phyloP scores from a whole-genome alignment of 2,797 vertebrate genomes.

The Triplophysa yarkandensis region DNA sequence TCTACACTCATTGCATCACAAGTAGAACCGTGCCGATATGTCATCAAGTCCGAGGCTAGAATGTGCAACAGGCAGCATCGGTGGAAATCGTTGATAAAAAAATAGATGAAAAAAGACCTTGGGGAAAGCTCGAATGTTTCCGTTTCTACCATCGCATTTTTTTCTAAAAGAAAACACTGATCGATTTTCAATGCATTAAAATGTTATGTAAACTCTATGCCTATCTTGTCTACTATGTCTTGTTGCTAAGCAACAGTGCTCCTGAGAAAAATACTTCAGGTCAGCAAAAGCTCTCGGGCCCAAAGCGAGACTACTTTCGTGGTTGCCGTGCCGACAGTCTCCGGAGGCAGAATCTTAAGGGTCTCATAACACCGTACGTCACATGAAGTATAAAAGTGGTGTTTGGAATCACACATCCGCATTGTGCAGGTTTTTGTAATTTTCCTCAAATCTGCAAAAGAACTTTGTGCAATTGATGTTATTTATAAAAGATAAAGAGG shows the following conservation, averaged over 20 bases:
- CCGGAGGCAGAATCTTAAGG: constrained; percentile 28
- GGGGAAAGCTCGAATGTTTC: not conserved
- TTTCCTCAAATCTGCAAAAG: too few species aligned
- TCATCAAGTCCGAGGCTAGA: constrained; percentile 12
- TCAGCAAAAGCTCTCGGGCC: constrained; percentile 42
- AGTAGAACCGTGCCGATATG: not conserved
- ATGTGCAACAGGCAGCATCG: not conserved
- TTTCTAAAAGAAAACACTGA: not conserved
- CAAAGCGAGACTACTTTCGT: constrained; percentile 24
- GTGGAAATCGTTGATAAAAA: not conserved
- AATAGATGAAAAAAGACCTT: not conserved
- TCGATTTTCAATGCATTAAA: constrained; percentile 10
- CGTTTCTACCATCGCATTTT: not conserved
- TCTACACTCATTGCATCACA: constrained; percentile 18
- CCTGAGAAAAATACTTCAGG: constrained; percentile 46
- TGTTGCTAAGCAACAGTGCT: constrained; percentile 58
- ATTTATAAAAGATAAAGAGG: too few species aligned
- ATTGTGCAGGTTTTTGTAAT: too few species aligned
- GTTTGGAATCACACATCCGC: too few species aligned
- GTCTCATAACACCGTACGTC: constrained; percentile 9
- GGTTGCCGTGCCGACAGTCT: constrained; percentile 37
- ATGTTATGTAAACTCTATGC: constrained; percentile 29
- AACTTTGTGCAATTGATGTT: too few species aligned
- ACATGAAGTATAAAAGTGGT: too few species aligned
- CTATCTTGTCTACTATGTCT: constrained; percentile 19